Base-by-base conservation (phyloP, 2,888 invertebrate genomes). In the Gari tellinella region DNA sequence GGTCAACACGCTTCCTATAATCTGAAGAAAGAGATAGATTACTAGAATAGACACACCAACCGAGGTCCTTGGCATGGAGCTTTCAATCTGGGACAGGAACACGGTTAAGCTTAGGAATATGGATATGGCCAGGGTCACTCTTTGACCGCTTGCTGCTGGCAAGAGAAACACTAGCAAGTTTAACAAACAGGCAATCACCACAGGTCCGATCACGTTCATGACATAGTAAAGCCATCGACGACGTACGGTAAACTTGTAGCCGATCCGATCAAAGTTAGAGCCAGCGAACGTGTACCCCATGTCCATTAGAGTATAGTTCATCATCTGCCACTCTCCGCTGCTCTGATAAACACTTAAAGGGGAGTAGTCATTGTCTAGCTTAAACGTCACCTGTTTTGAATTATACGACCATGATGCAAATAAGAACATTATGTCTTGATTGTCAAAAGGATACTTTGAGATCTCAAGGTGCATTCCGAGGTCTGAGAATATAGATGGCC, bases 21-120 rank as follows among this genome's bases (percentile, higher is more conserved):
- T 31, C 31, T 31, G 31, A 31, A 31, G 31, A 10, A 31, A 31
- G 31, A 78, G 55, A 45, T 81, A 81, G 23, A 75, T 65, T 23
- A 69, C 69, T 56, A 75, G 57, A n/a, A 70, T 65, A 21, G 81
- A 72, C n/a, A 78, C 58, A 15, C 73, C 72, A 26, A 58, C 57
- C 1, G 81, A 81, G 7, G 69, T 72, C 43, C 64, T 48, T 0
- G 81, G 81, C 10, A 78, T 48, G 12, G 69, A 61, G 10, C 62
- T 53, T 3, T 75, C 52, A 1, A 81, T 43, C n/a, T 78, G 73
- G 3, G 73, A 66, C 19, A 77, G 51, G 52, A 78, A 78, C 12
- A 81, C 78, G n/a, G 75, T 73, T 21, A 81, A 62, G 10, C 72
- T 73, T 3, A 81, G 70, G 49, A 75, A 81, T 25, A 81, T 63